Evolutionary conservation across 2,888 invertebrate genomes (phyloP), one percentile per base, ranked within the genome.

Genomic region (Pheosia gnoma): DNA sequence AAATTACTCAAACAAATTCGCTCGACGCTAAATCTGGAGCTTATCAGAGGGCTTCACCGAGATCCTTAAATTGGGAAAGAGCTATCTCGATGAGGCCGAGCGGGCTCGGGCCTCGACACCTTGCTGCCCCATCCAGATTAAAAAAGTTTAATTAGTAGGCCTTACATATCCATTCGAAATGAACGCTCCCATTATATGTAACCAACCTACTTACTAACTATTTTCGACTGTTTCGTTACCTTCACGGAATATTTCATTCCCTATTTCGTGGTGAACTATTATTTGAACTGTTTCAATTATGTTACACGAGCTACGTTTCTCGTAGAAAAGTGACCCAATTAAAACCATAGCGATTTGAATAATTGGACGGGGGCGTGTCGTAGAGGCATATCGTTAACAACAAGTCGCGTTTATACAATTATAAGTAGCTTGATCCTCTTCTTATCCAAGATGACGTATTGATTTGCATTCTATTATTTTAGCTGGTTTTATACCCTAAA

Each of bases 1-100:
- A 91, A 90, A 91, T 92, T 91, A 88, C 89, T 83, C 87, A 88
- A 88, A 90, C 90, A 91, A 92, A 91, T 90, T 92, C 90, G 85
- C 88, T 89, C 88, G 85, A 82, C 89, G 87, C 88, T 90, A 89
- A 91, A 90, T 91, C 91, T 88, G 88, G 80, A 83, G 89, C 88
- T 90, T 90, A 91, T 90, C 90, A 88, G 88, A 81, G 81, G 85
- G 83, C 80, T 88, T 80, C 83, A 73, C 80, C 74, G 84, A 87
- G 87, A 88, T 85, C 87, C 87, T 88, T 89, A 88, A 89, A 90
- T 88, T 89, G 88, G 85, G 88, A 85, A 89, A 82, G 86, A 88
- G 86, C 86, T 88, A 90, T 89, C 89, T 83, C 85, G 87, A 89
- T 87, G 85, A 82, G 82, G 70, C 74, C 78, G 83, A 88, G 82